These are phyloP conservation scores for Lucilia cuprina DNA, from an alignment of 1,140 invertebrate species.

Conservation along the genomic window DNA sequence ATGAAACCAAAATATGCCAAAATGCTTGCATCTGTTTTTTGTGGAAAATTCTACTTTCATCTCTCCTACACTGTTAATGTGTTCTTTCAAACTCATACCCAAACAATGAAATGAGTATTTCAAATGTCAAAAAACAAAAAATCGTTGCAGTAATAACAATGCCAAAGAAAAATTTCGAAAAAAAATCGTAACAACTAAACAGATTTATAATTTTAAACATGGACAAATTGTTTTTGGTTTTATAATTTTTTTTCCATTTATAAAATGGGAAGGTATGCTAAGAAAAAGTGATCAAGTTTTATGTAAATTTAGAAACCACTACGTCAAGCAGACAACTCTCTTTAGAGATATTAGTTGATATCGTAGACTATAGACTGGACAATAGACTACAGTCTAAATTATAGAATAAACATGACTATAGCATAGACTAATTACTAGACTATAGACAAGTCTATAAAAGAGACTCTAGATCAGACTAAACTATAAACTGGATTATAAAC, in stretches of 20 bases:
- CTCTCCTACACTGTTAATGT: background rate
- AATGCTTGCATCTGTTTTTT: slow-evolving; percentile 9
- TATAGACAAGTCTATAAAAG: too few relatives aligned
- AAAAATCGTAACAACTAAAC: background rate
- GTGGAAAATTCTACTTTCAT: background rate
- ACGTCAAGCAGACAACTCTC: too few relatives aligned
- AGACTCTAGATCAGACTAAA: too few relatives aligned
- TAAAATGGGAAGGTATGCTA: background rate
- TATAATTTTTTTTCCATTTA: background rate
- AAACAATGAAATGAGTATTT: background rate
- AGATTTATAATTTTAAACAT: background rate
- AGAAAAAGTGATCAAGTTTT: background rate
- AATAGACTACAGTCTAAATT: too few relatives aligned
- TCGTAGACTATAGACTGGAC: too few relatives aligned
- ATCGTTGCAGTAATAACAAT: background rate
- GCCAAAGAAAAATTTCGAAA: background rate
- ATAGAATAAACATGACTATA: too few relatives aligned
- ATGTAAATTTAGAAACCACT: too few relatives aligned
- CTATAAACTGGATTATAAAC: too few relatives aligned
- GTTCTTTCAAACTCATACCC: background rate
- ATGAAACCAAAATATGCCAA: background rate
- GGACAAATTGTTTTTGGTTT: background rate
- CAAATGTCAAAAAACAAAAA: background rate
- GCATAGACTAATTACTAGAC: too few relatives aligned
- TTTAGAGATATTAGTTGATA: too few relatives aligned